A percentile compares a stretch with the other conserved stretches of the same genome.
phyloP scores from a whole-genome alignment of 2,113 vertebrate genomes.

The Pantherophis guttatus region DNA sequence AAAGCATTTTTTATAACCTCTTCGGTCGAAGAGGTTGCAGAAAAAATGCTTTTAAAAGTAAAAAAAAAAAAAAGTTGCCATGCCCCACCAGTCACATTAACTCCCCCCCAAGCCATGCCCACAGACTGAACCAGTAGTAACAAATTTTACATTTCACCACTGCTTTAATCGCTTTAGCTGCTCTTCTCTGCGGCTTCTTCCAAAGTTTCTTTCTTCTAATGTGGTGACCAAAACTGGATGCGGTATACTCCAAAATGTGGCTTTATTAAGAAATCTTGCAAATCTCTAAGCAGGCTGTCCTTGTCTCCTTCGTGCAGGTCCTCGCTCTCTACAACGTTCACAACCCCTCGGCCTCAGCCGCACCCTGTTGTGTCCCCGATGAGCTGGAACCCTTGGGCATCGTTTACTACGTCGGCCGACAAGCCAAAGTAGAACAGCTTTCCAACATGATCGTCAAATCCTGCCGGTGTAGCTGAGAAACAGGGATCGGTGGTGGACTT shows the following conservation, averaged over 20 bases:
- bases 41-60: too few species aligned
- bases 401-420: constrained; percentile 87
- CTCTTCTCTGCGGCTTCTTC: neutral
- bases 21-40: too few species aligned
- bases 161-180: too few species aligned
- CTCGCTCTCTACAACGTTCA: constrained; percentile 87
- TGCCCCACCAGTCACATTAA: too few species aligned
- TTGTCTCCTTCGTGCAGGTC: constrained; percentile 67
- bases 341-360: constrained; percentile 87
- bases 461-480: constrained; percentile 87
- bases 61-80: too few species aligned
- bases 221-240: neutral
- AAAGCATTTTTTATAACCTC: too few species aligned
- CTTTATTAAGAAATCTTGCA: too few species aligned
- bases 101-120: too few species aligned
- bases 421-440: constrained; percentile 85
- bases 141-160: too few species aligned
- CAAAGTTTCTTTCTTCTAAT: neutral
- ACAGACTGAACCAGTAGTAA: too few species aligned
- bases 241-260: too few species aligned
- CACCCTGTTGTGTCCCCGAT: constrained; percentile 87
- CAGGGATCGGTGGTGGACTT: neutral
- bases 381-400: constrained; percentile 83
- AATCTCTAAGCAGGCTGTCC: neutral
- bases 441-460: constrained; percentile 89